Evolutionary conservation across 2,113 vertebrate species (phyloP).

Genomic region (Chelonoidis abingdonii): DNA sequence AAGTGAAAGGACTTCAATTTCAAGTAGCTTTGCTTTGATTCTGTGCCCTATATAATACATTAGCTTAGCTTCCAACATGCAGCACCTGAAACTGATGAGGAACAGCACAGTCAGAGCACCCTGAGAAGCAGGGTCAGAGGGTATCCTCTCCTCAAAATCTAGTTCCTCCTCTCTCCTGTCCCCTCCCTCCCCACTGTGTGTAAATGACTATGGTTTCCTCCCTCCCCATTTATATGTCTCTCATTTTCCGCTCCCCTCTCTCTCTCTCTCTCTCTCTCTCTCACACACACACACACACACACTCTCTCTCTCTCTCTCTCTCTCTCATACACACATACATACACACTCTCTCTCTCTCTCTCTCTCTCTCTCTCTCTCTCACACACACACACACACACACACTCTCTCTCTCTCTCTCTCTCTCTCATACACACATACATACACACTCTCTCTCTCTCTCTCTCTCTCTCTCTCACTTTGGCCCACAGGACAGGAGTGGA

Average conservation of each 20-base stretch:
- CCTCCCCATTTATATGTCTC: background rate
- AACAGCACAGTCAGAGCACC: background rate
- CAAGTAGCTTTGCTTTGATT: background rate
- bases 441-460: too few relatives aligned
- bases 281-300: too few relatives aligned
- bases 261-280: background rate
- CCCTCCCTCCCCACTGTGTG: background rate
- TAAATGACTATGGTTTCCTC: background rate
- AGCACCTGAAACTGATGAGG: background rate
- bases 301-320: too few relatives aligned
- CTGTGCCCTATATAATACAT: accelerated
- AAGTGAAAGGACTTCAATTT: background rate
- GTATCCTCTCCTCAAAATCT: background rate
- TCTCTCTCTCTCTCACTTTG: background rate
- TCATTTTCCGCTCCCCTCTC: background rate
- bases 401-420: background rate
- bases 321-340: background rate
- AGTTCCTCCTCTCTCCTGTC: background rate
- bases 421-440: background rate
- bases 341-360: too few relatives aligned
- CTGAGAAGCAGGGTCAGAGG: background rate
- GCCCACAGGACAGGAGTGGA: background rate
- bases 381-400: background rate
- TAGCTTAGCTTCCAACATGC: background rate
- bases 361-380: too few relatives aligned